Base-by-base conservation (phyloP, 30 jellyfish, hydroid and myxozoan genomes). In the Aurelia sp. region DNA sequence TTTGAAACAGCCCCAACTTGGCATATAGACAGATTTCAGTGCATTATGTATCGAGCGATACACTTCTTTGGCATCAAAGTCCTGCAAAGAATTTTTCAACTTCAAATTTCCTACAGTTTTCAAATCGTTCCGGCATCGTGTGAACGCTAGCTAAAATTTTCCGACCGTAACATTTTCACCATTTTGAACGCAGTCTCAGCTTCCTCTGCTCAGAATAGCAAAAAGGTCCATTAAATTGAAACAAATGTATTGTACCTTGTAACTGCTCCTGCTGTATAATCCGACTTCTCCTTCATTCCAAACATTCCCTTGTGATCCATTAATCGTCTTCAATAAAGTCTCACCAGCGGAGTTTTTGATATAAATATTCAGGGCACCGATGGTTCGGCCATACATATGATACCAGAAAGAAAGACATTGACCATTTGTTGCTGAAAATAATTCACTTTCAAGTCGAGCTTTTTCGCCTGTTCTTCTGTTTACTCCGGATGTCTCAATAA, bases 281-380 rank as follows among this genome's bases (percentile, higher is more conserved):
- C 97, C 97, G 40, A 94, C 97, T 89, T 94, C 99, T 23, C 97
- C 99, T 57, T 84, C 95, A 18, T 78, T 89, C 99, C 99, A 94
- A 44, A 27, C 10, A 59, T 85, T 86, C 17, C 99, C 97, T 81
- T 94, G 99, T 20, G 97, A 88, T 19, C 97, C 97, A 80, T 88
- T 88, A 59, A 64, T 41, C 35, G 97, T 72, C 63, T 67, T 71
- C 62, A 88, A 44, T 3, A 88, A 72, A 0, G 66, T 61, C 60
- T 70, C 85, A 40, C 90, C 84, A 19, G n/a, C 92, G 3, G 64
- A 19, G 40, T 66, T 84, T 68, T 80, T 79, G 63, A 59, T 12
- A 53, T 80, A 94, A 47, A 94, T 91, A 62, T 89, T 94, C 40
- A 94, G 48, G 11, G 95, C 71, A 22, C 99, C 99, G 47, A 90